Base-by-base conservation (phyloP, 2,888 invertebrate species). In the Lathronympha strigana region DNA sequence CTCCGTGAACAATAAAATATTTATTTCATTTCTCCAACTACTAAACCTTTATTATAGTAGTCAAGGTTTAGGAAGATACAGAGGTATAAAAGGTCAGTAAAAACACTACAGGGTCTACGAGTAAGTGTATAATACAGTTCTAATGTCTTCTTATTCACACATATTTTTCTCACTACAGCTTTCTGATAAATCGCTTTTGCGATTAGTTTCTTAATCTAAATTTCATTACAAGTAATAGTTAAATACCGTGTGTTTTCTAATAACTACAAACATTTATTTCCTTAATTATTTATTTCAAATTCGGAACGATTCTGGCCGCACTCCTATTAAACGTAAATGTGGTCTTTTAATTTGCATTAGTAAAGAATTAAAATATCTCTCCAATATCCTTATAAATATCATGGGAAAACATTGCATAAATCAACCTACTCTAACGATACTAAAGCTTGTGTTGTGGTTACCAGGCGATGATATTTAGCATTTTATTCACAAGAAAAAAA, bases 51-150 rank as follows among this genome's bases (percentile, higher is more conserved):
- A n/a, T n/a, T 13, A 54, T 8, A 38, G 28, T 21, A 40, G 23
- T 25, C 25, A 6, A 40, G 61, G 43, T 13, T 50, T 40, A 82
- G 76, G 83, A 81, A 82, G 77, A 79, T 80, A 78, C 73, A 74
- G 84, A 88, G 85, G 90, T 90, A 89, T 82, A 88, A 90, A 90
- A 90, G 84, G 84, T 85, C 80, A 77, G 87, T 90, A 90, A 85
- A 90, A 90, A 90, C 78, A 85, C 89, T 89, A 89, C 82, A 73
- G 86, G 85, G 75, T 72, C 80, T 84, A 83, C 77, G 80, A 86
- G 79, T 87, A 83, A 77, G 80, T 87, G 79, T 87, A 87, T 81
- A 84, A 81, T 87, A 87, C 84, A 83, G 78, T 83, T 68, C 67
- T 70, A 70, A 62, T 58, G 72, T 71, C 75, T 73, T 74, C 73